Evolutionary conservation across 1,140 invertebrate genomes (phyloP), one percentile per base, ranked within the genome.

Genomic region (Drosophila sp.): DNA sequence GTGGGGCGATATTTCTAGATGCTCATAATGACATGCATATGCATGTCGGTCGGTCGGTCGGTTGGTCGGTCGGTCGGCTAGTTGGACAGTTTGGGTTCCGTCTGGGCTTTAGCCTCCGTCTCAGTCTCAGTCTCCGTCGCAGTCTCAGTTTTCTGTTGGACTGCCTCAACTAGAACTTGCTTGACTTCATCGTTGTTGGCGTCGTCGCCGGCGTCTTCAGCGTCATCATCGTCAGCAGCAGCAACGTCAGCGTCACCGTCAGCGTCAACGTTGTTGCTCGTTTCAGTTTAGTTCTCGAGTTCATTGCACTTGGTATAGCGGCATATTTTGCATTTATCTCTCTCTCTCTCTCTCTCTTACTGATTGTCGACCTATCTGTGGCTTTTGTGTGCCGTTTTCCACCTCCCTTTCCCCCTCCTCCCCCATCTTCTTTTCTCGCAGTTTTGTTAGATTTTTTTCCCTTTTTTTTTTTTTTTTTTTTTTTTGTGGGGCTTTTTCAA

Each of bases 91-190:
- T 47, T 47, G 44, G 44, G 23, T 50, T 27, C 23, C 44, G 44
- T 50, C 62, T 40, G 64, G 47, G 33, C 64, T 67, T 30, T 57
- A 40, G 71, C 65, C 40, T 61, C 35, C 33, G 47, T 47, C 65
- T 58, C 63, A 8, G 44, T 47, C 63, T 70, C 47, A 57, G 54
- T 70, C 58, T 63, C 32, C 40, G 23, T 25, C 35, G 8, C 27
- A 10, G n/a, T 73, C 40, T 41, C 10, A 41, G 7, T 44, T 33
- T 54, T 67, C 41, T 65, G 27, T 72, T 66, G 61, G 79, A 68
- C 83, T 87, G 84, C 84, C 84, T 89, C 84, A 87, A 87, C 84
- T 87, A 87, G 84, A 87, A 87, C 84, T 89, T 89, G 80, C 84
- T 87, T 87, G 84, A 89, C 79, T 89, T 89, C 72, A 75, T 65